Percentiles rank a stretch among this genome's conserved stretches.
Evolutionary conservation across 2,888 invertebrate genomes (phyloP).

Genomic region (Tetramorium bicarinatum): DNA sequence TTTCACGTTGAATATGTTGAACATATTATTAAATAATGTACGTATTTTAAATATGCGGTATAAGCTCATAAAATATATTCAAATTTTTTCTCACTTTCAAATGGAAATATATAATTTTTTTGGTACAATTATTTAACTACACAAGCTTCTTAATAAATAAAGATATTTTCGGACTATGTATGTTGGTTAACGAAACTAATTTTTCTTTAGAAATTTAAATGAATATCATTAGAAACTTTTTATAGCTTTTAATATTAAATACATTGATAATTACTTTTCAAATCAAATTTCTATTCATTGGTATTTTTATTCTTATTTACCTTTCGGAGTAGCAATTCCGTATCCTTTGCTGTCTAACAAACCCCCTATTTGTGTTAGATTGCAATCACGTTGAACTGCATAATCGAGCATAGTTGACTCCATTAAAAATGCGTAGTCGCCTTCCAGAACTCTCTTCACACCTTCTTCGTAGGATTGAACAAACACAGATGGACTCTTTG

Average conservation of each 20-base stretch:
- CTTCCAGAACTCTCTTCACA: slow-evolving; percentile 93
- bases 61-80: neutral
- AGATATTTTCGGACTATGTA: neutral
- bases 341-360: slow-evolving; percentile 95
- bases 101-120: neutral
- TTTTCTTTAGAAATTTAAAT: slow-evolving; percentile 29
- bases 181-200: neutral
- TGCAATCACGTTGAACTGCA: slow-evolving; percentile 97
- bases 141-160: slow-evolving; percentile 3
- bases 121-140: neutral
- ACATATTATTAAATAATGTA: slow-evolving; percentile 29
- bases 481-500: slow-evolving; percentile 92
- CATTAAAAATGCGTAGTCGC: slow-evolving; percentile 99
- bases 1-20: neutral
- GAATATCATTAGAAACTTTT: neutral
- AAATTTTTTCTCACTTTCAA: neutral
- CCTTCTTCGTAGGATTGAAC: slow-evolving; percentile 97
- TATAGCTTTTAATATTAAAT: slow-evolving; percentile 24
- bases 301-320: slow-evolving; percentile 85
- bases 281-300: neutral
- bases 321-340: slow-evolving; percentile 98
- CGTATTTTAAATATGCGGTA: neutral
- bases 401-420: slow-evolving; percentile 99
- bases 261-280: neutral
- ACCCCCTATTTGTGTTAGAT: slow-evolving; percentile 98